These are phyloP conservation scores for Himalopsyche kuldschensis DNA, from an alignment of 2,888 invertebrate species.

Conservation along the genomic window DNA sequence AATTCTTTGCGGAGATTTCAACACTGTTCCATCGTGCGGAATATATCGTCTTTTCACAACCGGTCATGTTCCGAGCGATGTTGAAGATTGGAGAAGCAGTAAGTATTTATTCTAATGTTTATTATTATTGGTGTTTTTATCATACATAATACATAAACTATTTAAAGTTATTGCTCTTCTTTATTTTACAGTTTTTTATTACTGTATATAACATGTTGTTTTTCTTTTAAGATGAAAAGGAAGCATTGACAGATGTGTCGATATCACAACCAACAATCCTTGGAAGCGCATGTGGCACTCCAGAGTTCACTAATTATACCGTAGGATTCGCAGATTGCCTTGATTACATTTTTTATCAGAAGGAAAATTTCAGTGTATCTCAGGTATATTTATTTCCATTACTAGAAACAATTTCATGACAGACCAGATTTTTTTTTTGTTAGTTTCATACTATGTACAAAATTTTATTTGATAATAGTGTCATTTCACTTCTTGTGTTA, in stretches of 20 bases:
- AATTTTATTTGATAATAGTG: too few species aligned
- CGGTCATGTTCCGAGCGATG: constrained; percentile 64
- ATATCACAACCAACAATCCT: constrained; percentile 68
- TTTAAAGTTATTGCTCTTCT: too few species aligned
- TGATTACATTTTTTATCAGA: constrained; percentile 89
- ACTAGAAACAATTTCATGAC: neutral
- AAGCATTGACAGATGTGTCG: constrained; percentile 65
- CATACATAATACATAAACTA: neutral
- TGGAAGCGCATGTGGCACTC: constrained; percentile 81
- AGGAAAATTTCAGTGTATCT: constrained; percentile 61
- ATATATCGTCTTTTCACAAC: constrained; percentile 77
- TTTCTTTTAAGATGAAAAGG: constrained; percentile 61
- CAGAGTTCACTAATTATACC: constrained; percentile 84
- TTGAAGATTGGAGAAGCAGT: constrained; percentile 80
- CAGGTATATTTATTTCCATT: constrained; percentile 54
- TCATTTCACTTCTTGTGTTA: too few species aligned
- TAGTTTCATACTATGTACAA: neutral
- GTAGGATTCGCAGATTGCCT: constrained; percentile 80
- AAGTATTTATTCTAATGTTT: constrained; percentile 47
- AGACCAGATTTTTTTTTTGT: constrained; percentile 7
- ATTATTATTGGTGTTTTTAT: neutral
- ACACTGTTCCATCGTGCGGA: constrained; percentile 82
- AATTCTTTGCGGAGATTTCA: constrained; percentile 91
- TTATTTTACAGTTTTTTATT: neutral
- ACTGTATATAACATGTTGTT: neutral